Evolutionary conservation across 2,797 vertebrate species (phyloP).

Genomic region (Ptychadena robeensis): DNA sequence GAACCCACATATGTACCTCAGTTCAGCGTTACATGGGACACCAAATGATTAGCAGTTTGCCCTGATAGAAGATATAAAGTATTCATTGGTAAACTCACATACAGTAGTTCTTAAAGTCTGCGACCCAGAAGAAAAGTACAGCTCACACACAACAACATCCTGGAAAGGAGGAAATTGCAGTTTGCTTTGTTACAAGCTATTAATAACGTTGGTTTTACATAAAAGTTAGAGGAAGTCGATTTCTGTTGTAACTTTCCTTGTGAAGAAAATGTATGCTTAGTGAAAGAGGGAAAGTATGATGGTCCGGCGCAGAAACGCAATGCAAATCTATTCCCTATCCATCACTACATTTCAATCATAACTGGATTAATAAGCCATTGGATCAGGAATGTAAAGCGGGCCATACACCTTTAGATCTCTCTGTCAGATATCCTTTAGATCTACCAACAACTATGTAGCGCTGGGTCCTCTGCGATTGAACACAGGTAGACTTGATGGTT

Average conservation of each 20-base stretch:
- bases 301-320: not conserved
- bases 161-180: conserved; percentile 46
- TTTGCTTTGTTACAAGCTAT: conserved; percentile 34
- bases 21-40: not conserved
- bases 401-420: too few species aligned
- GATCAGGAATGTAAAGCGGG: too few species aligned
- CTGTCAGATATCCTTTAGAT: too few species aligned
- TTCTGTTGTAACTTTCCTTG: not conserved
- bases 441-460: too few species aligned
- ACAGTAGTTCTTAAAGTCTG: conserved; percentile 9
- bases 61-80: not conserved
- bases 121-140: conserved; percentile 17
- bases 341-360: too few species aligned
- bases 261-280: not conserved
- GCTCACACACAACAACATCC: conserved; percentile 26
- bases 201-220: conserved; percentile 34
- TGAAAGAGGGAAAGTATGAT: not conserved
- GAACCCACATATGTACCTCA: too few species aligned
- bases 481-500: too few species aligned
- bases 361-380: too few species aligned
- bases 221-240: conserved; percentile 9
- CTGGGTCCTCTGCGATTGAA: too few species aligned
- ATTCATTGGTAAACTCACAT: not conserved
- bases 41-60: not conserved
- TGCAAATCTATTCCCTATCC: too few species aligned